phyloP scores from a whole-genome alignment of 2,797 vertebrate genomes.

The Furcifer pardalis region DNA sequence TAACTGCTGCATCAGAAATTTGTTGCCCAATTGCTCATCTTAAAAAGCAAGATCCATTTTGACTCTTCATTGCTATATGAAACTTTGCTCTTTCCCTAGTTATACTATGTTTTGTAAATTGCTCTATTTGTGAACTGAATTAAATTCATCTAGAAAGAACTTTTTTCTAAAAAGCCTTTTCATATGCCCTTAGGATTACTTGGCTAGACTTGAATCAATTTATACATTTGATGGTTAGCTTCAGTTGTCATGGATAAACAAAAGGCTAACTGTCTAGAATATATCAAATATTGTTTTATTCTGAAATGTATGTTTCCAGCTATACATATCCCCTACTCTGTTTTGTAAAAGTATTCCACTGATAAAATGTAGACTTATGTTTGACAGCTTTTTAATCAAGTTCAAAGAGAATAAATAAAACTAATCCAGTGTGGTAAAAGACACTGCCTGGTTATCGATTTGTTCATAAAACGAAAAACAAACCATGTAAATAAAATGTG shows the following conservation, averaged over 20 bases:
- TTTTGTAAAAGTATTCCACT: constrained; percentile 77
- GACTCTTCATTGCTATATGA: constrained; percentile 71
- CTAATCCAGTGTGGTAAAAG: constrained; percentile 77
- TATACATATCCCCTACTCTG: constrained; percentile 66
- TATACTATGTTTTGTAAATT: constrained; percentile 74
- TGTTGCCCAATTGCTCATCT: constrained; percentile 69
- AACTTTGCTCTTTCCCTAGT: constrained; percentile 65
- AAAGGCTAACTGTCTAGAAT: constrained; percentile 78
- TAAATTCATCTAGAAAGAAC: constrained; percentile 77
- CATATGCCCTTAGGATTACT: constrained; percentile 76
- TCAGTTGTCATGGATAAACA: constrained; percentile 80
- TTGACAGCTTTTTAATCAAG: constrained; percentile 82
- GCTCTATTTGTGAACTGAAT: constrained; percentile 78
- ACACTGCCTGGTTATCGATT: constrained; percentile 78
- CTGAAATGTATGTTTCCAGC: constrained; percentile 75
- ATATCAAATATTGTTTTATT: constrained; percentile 79
- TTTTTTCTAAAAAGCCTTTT: constrained; percentile 72
- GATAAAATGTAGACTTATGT: constrained; percentile 78
- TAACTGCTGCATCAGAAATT: constrained; percentile 53
- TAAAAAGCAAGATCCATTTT: constrained; percentile 74
- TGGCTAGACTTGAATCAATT: constrained; percentile 76
- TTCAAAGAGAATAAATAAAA: constrained; percentile 81
- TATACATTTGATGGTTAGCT: constrained; percentile 78
- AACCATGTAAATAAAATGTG: constrained; percentile 75
- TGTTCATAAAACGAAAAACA: constrained; percentile 78